A percentile compares a stretch with the other conserved stretches of the same genome.
These are phyloP conservation scores for Ictidomys tridecemlineatus DNA, from an alignment of 2,113 vertebrate genomes.

Conservation along the genomic window DNA sequence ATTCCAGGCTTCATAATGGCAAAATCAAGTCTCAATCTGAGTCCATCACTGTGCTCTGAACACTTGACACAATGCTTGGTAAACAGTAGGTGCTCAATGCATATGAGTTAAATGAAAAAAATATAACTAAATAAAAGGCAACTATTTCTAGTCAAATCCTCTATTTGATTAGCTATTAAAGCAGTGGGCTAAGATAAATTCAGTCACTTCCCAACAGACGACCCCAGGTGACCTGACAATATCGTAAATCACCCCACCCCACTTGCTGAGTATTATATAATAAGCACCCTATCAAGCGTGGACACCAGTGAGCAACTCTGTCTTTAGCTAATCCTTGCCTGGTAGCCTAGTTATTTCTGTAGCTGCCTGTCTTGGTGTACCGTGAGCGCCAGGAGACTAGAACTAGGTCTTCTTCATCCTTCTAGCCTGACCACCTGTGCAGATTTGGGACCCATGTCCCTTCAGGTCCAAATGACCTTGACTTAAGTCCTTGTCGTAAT, in stretches of 20 bases:
- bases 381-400: not conserved
- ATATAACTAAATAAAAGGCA: not conserved
- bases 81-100: not conserved
- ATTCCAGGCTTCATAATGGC: not conserved
- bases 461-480: not conserved
- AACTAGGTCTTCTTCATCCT: not conserved
- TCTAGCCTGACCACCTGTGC: not conserved
- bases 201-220: not conserved
- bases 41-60: not conserved
- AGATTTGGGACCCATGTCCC: not conserved
- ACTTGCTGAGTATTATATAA: not conserved
- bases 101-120: not conserved
- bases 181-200: not conserved
- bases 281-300: too few relatives aligned
- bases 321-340: not conserved
- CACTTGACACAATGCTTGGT: not conserved
- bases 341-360: not conserved
- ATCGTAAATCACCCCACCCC: not conserved
- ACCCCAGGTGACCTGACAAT: not conserved
- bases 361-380: not conserved
- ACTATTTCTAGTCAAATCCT: not conserved
- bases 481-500: not conserved
- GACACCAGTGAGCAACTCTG: not conserved
- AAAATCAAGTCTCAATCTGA: not conserved
- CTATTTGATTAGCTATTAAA: not conserved